Percentiles rank a stretch among this genome's conserved stretches.
phyloP scores from a whole-genome alignment of 2,888 invertebrate species.

The Rhorus exstirpatorius region DNA sequence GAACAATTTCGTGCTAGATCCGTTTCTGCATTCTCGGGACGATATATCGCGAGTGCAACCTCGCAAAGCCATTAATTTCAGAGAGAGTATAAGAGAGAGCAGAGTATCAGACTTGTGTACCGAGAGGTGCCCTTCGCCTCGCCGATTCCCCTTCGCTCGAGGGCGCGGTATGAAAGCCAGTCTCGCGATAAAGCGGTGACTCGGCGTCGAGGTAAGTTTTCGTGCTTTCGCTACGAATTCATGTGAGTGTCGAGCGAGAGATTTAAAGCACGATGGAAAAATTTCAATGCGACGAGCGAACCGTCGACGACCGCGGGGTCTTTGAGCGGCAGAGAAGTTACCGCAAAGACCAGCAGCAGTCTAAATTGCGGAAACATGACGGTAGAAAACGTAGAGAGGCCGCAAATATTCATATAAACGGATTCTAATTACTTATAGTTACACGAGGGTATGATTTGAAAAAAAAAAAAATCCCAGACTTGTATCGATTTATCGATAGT shows the following conservation, averaged over 20 bases:
- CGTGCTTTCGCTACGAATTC: constrained; percentile 44
- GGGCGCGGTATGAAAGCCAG: constrained; percentile 60
- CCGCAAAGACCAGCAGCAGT: constrained; percentile 45
- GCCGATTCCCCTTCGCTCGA: constrained; percentile 20
- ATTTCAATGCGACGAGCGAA: constrained; percentile 60
- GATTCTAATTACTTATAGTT: too few relatives aligned
- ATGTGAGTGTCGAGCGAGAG: constrained; percentile 50
- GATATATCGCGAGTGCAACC: constrained; percentile 65
- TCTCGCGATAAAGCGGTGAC: constrained; percentile 63
- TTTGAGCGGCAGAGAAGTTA: constrained; percentile 64
- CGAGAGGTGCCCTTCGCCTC: constrained; percentile 21
- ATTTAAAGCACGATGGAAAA: constrained; percentile 67
- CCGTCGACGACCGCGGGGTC: constrained; percentile 24
- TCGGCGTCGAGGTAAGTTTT: constrained; percentile 47
- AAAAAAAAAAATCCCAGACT: too few relatives aligned
- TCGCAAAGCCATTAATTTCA: constrained; percentile 73
- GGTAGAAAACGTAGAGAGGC: constrained; percentile 9
- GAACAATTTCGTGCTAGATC: constrained; percentile 63
- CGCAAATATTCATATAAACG: constrained; percentile 7
- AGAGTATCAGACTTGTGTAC: constrained; percentile 47
- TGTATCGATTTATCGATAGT: too few relatives aligned
- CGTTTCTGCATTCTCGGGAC: constrained; percentile 58
- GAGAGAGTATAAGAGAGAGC: constrained; percentile 62
- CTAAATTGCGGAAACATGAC: constrained; percentile 53
- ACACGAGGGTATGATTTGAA: too few relatives aligned